A percentile compares a stretch with the other conserved stretches of the same genome.
Conservation (phyloP, 2,113 vertebrate species). For the Chloropsis hardwickii region DNA sequence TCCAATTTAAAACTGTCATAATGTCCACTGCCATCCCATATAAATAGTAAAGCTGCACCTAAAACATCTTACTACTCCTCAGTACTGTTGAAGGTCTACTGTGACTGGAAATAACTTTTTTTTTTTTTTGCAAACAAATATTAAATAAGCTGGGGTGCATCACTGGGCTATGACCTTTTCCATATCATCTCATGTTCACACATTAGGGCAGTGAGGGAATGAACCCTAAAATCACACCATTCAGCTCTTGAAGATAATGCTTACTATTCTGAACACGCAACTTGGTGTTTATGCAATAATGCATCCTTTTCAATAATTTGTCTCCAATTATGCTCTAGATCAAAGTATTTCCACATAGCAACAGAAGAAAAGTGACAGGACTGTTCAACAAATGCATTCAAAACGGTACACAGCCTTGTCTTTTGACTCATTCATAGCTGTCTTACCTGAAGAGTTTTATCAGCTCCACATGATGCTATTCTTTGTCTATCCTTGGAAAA, state of each 20-base stretch:
- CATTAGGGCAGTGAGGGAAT: background rate
- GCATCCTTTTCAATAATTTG: background rate
- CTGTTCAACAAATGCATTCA: background rate
- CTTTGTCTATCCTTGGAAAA: slow-evolving; percentile 88
- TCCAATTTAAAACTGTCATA: background rate
- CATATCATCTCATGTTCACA: accelerated
- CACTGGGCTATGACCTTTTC: background rate
- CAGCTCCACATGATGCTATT: slow-evolving; percentile 91
- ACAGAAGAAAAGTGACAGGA: background rate
- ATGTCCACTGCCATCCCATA: background rate
- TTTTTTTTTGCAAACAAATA: background rate
- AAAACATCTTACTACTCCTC: background rate
- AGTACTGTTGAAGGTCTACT: background rate
- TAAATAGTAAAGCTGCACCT: background rate
- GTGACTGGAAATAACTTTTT: background rate
- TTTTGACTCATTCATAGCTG: background rate
- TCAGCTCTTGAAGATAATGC: background rate
- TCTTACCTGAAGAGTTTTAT: slow-evolving; percentile 88
- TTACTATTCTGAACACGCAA: background rate
- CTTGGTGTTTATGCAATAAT: background rate
- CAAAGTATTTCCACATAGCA: background rate
- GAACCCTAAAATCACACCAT: background rate
- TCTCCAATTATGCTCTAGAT: background rate
- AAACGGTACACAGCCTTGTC: background rate
- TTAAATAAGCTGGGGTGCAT: background rate